Base-by-base conservation (phyloP, 2,888 invertebrate genomes). In the Caenorhabditis parvicauda region DNA sequence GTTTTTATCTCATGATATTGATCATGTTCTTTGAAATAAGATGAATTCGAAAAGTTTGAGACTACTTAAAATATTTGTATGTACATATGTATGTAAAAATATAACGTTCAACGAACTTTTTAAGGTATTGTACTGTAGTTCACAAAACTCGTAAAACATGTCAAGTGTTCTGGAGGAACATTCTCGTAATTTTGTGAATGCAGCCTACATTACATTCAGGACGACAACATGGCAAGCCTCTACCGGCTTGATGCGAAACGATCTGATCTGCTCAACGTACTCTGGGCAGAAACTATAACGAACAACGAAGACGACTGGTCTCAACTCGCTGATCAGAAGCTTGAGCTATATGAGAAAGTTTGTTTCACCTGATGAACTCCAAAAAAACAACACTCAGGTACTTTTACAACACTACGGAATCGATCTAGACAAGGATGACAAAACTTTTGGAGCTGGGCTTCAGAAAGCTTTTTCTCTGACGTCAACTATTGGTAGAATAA, bases 241-340 rank as follows among this genome's bases (percentile, higher is more conserved):
- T 66, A 67, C 44, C 61, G 68, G 2, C 46, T 77, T n/a, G 77
- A 77, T 37, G 66, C 73, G 28, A 75, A 77, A 58, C 58, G 77
- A 41, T 61, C 72, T 21, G 77, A 77, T 48, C 47, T 77, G 42
- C 57, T 77, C 29, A 77, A 77, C 52, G 75, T 77, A 25, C 53
- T 77, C 6, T 77, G 75, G 73, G 77, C 77, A 3, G 77, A 77
- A 58, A 70, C 77, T 6, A 69, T 77, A 32, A 72, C 75, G 2
- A 67, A 75, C 44, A 57, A 64, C 43, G 78, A 78, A 57, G 70
- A 73, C 41, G 77, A 78, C 41, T 78, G 78, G 78, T 69, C 72
- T 9, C 60, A 70, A 42, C 53, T 77, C 19, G 77, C 78, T 7
- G 76, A 78, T 63, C 75, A 76, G 46, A 78, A 78, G 49, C 44